Evolutionary conservation across 2,113 vertebrate genomes (phyloP).

Genomic region (Gallinago paraguaiae): DNA sequence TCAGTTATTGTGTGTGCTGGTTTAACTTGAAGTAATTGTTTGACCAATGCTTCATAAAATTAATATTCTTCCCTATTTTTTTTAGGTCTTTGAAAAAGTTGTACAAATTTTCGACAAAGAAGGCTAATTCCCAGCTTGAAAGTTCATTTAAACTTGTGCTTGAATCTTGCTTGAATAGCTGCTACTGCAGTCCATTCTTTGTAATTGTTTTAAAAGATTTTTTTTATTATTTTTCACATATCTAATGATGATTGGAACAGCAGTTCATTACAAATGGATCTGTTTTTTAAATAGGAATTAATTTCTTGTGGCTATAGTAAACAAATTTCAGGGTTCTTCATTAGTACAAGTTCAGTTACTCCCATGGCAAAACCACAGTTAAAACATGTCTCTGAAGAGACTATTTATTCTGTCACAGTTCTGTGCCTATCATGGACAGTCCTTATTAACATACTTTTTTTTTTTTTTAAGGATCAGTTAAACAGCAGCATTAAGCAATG

Average conservation of each 20-base stretch:
- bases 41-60: not conserved
- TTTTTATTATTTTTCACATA: slow-evolving; percentile 57
- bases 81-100: slow-evolving; percentile 92
- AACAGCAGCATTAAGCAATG: not conserved
- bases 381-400: not conserved
- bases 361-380: slow-evolving; percentile 39
- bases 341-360: slow-evolving; percentile 57
- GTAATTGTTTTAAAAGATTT: slow-evolving; percentile 69
- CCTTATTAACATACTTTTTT: slow-evolving; percentile 1
- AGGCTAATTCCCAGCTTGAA: slow-evolving; percentile 74
- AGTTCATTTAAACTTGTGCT: slow-evolving; percentile 64
- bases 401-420: slow-evolving; percentile 28
- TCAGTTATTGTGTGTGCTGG: not conserved
- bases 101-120: slow-evolving; percentile 89
- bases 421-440: slow-evolving; percentile 38
- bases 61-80: slow-evolving; percentile 2
- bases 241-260: slow-evolving; percentile 65
- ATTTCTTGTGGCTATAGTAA: slow-evolving; percentile 33
- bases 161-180: slow-evolving; percentile 79
- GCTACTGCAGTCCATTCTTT: slow-evolving; percentile 71
- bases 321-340: slow-evolving; percentile 39
- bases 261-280: slow-evolving; percentile 53
- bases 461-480: not conserved
- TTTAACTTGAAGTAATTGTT: not conserved
- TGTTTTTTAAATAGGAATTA: slow-evolving; percentile 29